phyloP scores from a whole-genome alignment of 1,140 invertebrate genomes.

The Drosophila bifasciata region DNA sequence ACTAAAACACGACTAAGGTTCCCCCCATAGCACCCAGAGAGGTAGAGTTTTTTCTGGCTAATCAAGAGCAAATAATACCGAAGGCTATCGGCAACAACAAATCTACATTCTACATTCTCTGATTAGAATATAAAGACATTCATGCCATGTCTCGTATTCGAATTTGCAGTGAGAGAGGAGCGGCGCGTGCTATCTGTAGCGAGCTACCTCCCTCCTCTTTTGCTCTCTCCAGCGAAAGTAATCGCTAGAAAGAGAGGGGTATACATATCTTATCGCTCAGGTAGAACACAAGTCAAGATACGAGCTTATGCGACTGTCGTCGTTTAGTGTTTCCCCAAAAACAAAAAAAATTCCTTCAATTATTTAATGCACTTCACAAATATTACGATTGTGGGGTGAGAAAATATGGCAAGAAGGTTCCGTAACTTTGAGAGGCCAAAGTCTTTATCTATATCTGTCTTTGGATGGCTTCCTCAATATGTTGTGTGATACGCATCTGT shows the following conservation, averaged over 20 bases:
- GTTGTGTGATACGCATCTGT: too few species aligned
- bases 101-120: constrained; percentile 42
- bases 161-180: constrained; percentile 59
- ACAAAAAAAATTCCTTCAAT: constrained; percentile 52
- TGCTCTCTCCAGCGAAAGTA: constrained; percentile 54
- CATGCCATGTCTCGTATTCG: too few species aligned
- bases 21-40: constrained; percentile 5
- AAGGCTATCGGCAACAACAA: constrained; percentile 69
- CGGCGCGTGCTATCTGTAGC: constrained; percentile 29
- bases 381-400: constrained; percentile 11
- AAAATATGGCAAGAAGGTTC: neutral
- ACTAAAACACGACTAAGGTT: constrained; percentile 62
- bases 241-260: constrained; percentile 14
- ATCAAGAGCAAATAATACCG: constrained; percentile 70
- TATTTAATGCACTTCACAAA: constrained; percentile 49
- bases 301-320: constrained; percentile 16
- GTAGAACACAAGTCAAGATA: constrained; percentile 36
- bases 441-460: too few species aligned
- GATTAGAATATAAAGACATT: constrained; percentile 71
- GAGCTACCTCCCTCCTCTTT: constrained; percentile 35
- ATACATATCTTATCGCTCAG: constrained; percentile 59
- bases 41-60: constrained; percentile 38
- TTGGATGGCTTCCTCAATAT: too few species aligned
- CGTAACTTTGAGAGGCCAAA: too few species aligned
- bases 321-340: constrained; percentile 10